Base-by-base conservation (phyloP, 2,888 invertebrate species). In the Cerastoderma edule region DNA sequence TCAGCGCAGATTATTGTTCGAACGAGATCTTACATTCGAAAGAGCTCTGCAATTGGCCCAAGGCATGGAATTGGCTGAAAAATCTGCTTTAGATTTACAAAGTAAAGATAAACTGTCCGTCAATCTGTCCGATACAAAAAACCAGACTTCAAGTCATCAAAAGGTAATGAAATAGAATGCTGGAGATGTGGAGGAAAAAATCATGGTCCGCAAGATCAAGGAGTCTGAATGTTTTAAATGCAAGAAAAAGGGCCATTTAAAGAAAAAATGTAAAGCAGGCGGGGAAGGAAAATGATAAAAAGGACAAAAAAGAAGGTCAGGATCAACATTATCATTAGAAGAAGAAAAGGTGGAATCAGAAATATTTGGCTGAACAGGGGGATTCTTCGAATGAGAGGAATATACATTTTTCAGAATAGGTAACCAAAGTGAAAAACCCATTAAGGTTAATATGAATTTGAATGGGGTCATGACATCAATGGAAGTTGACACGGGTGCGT, bases 11-110 rank as follows among this genome's bases (percentile, higher is more conserved):
- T 66, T 78, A 30, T 66, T 81, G 44, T 33, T 69, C 19, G 72
- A 81, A 32, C 10, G 19, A 8, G 44, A 57, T 0, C 39, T 81
- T 16, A 56, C 44, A n/a, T 78, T 74, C 57, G 32, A 69, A 28
- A 76, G 60, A 30, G 72, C 77, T 44, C n/a, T 71, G n/a, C 70
- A 78, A 6, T 68, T 67, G 30, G 66, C 78, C 35, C 33, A 30
- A 24, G 67, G 53, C 3, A 65, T 76, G 71, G 73, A 78, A 44
- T 63, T 50, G 19, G 76, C 75, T n/a, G 50, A 30, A 3, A 67
- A 67, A 35, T 24, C 19, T 39, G 56, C 3, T 8, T 5, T 24
- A 28, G 57, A 57, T 28, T 28, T 24, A n/a, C 57, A 57, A 30
- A 57, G 28, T 10, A 30, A 28, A 13, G 57, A 30, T 5, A 13